Percentiles rank a stretch among this genome's conserved stretches.
These are phyloP conservation scores for Melanotus villosus DNA, from an alignment of 2,888 invertebrate genomes.

Conservation along the genomic window DNA sequence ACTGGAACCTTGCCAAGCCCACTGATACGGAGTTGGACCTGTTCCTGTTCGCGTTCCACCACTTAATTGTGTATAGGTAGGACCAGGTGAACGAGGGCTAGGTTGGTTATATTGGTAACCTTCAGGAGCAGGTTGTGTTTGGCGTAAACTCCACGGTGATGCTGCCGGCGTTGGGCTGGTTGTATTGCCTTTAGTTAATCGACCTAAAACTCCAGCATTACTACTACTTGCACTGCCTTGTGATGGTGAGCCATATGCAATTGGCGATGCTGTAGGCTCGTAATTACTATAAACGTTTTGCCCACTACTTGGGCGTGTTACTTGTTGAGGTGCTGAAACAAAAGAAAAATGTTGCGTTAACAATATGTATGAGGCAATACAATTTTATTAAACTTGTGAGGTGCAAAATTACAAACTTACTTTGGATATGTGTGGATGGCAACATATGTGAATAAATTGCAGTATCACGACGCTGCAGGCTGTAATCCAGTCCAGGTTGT, in stretches of 20 bases:
- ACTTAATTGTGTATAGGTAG: slow-evolving; percentile 85
- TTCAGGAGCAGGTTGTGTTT: slow-evolving; percentile 77
- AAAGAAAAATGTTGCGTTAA: not conserved
- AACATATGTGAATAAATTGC: slow-evolving; percentile 73
- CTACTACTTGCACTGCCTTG: slow-evolving; percentile 75
- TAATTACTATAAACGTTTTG: slow-evolving; percentile 81
- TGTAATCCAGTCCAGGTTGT: slow-evolving; percentile 79
- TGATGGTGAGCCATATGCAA: slow-evolving; percentile 75
- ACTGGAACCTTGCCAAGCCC: slow-evolving; percentile 67
- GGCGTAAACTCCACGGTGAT: slow-evolving; percentile 76
- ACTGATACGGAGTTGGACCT: slow-evolving; percentile 63
- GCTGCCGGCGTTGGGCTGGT: slow-evolving; percentile 82
- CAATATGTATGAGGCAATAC: no score
- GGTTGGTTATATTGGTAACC: slow-evolving; percentile 77
- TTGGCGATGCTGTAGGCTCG: slow-evolving; percentile 83
- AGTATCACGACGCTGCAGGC: slow-evolving; percentile 74
- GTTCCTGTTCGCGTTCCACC: slow-evolving; percentile 70
- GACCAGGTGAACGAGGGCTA: slow-evolving; percentile 90
- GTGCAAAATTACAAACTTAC: no score
- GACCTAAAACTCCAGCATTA: slow-evolving; percentile 73
- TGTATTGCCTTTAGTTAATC: slow-evolving; percentile 78
- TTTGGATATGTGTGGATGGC: slow-evolving; percentile 67
- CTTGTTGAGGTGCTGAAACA: slow-evolving; percentile 69
- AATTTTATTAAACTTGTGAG: no score
- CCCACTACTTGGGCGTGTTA: slow-evolving; percentile 78